Base-by-base conservation (phyloP, 2,113 vertebrate genomes). In the Miniopterus natalensis region DNA sequence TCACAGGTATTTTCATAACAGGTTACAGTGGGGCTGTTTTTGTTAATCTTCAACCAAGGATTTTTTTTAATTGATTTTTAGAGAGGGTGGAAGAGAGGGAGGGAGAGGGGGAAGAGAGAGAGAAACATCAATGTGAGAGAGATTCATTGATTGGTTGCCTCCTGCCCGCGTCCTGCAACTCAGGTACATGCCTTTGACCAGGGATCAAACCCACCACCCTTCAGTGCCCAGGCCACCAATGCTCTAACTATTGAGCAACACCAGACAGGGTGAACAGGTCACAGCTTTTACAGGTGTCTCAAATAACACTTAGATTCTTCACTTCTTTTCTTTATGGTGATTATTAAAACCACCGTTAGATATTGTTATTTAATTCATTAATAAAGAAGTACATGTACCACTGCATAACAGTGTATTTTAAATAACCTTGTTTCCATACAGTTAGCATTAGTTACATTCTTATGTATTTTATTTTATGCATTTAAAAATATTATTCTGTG, bases 401-500 rank as follows among this genome's bases (percentile, higher is more conserved):
- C 17, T 92, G 7, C 11, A 18, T 70, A 8, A 47, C 21, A 61
- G 51, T 18, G 5, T n/a, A 70, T 53, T 87, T 96, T 73, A 73
- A 18, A 71, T 42, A 63, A 15, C 2, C 66, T 80, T 61, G 29
- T 84, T 94, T 59, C 9, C 23, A 47, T 36, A 78, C 15, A 73
- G 1, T 79, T 85, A 21, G 10, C 74, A 83, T 81, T 49, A 73
- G 6, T 51, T 78, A 27, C 20, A 55, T 59, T 8, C 40, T 36
- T 88, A 73, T n/a, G 7, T n/a, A 57, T 74, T 90, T 91, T 92
- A 17, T 75, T 79, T 73, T 51, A 51, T 89, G 0, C 10, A 77
- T 73, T 84, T 55, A 70, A 79, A 94, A 92, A 77, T 92, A 53
- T 47, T 79, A 83, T 10, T 68, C 57, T 80, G 42, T 86, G 31